Evolutionary conservation across 1,140 invertebrate species (phyloP).

Genomic region (Drosophila erecta): DNA sequence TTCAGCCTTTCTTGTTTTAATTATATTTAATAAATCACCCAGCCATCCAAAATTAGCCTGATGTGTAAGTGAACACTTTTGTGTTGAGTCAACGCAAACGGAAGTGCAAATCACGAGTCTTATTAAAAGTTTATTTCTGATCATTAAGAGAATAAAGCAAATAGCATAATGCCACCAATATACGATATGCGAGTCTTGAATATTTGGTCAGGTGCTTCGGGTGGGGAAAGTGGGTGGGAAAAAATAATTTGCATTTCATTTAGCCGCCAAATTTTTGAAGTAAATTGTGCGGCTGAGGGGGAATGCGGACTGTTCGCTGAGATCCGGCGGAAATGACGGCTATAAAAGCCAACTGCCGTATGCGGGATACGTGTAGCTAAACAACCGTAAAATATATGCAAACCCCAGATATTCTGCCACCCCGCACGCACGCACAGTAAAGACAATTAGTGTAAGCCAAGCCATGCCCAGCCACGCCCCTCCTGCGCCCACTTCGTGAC

Average conservation of each 20-base stretch:
- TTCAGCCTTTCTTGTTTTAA: no score
- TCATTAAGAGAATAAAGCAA: conserved; percentile 66
- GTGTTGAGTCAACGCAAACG: conserved; percentile 64
- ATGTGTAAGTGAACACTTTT: conserved; percentile 29
- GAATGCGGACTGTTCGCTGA: conserved; percentile 30
- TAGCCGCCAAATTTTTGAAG: conserved; percentile 45
- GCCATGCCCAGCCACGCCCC: conserved; percentile 13
- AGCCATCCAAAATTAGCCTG: background rate
- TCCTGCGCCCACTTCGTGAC: conserved; percentile 58
- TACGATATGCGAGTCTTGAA: conserved; percentile 13
- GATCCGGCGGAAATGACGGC: conserved; percentile 59
- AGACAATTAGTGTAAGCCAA: conserved; percentile 77
- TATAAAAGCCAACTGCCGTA: conserved; percentile 76
- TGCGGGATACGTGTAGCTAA: conserved; percentile 69
- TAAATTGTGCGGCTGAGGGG: conserved; percentile 51
- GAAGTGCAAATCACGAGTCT: conserved; percentile 63
- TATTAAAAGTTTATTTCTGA: conserved; percentile 77
- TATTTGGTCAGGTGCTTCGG: conserved; percentile 60
- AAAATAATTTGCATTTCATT: conserved; percentile 70
- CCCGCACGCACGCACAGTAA: conserved; percentile 60
- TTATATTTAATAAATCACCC: background rate
- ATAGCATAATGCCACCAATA: conserved; percentile 19
- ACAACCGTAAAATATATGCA: conserved; percentile 80
- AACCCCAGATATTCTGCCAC: conserved; percentile 13
- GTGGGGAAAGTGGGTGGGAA: conserved; percentile 2